These are phyloP conservation scores for Rhagium mordax DNA, from an alignment of 2,888 invertebrate species.

Conservation along the genomic window DNA sequence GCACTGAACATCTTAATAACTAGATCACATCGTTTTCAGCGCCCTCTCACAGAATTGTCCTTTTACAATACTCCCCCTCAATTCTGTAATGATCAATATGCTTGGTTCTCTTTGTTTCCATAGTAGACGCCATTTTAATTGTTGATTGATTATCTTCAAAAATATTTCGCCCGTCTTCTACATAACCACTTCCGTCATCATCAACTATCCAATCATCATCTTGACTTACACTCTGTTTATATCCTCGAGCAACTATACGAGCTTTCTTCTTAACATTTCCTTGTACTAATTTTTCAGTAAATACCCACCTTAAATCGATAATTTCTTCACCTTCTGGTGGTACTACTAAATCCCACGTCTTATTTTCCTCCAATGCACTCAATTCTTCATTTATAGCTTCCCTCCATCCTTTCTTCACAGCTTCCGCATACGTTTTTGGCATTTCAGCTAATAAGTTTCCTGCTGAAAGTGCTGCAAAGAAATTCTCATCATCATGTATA, in stretches of 20 bases:
- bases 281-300: conserved; percentile 38
- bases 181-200: no score
- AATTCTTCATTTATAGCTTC: conserved; percentile 36
- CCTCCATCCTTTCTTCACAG: conserved; percentile 36
- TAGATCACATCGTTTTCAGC: no score
- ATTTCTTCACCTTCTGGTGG: conserved; percentile 37
- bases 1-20: no score
- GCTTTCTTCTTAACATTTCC: conserved; percentile 39
- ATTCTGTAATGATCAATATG: no score
- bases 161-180: no score
- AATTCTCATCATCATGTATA: conserved; percentile 22
- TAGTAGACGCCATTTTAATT: no score
- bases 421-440: conserved; percentile 39
- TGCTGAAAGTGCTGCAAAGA: conserved; percentile 33
- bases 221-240: conserved; percentile 27
- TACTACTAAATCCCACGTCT: conserved; percentile 43
- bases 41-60: no score
- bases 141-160: no score
- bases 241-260: conserved; percentile 45
- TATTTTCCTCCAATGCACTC: conserved; percentile 31
- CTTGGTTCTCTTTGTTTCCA: no score
- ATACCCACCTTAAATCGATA: conserved; percentile 49
- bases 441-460: conserved; percentile 35
- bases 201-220: background rate
- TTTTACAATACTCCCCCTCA: no score